Base-by-base conservation (phyloP, 2,113 vertebrate species). In the Rhinolophus sinicus region DNA sequence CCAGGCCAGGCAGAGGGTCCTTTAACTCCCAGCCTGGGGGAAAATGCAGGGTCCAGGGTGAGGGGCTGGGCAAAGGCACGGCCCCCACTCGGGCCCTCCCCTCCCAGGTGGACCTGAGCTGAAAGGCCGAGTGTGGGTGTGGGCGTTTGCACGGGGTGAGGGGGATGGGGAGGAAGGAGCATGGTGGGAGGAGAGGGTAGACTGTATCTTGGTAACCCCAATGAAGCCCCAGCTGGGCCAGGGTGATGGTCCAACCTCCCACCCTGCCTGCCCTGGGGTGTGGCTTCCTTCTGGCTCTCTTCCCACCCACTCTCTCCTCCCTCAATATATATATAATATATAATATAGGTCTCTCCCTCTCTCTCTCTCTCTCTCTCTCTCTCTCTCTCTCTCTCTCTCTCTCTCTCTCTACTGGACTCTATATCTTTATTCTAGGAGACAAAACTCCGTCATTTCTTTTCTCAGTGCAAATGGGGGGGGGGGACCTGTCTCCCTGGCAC, bases 381-480 rank as follows among this genome's bases (percentile, higher is more conserved):
- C 38, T 8, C 80, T 30, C 75, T 93, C 38, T 8, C 80, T 30
- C 22, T 12, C 44, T 58, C 44, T 16, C 83, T 54, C 65, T 78
- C 89, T 72, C 6, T 47, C 76, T 81, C 47, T 85, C 75, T 52
- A 56, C 14, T 26, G 8, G 4, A 95, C 81, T 91, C 47, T 80
- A 21, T 81, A 80, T 52, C 76, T 97, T 94, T 93, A 93, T 97
- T 95, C 90, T 52, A 56, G 90, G 96, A 92, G 88, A 58, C 56
- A 67, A 44, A 58, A 62, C 97, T 95, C 97, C 52, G 0, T 75
- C 87, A 50, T 72, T 58, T 72, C 62, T 95, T 89, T 95, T 88
- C 76, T 96, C 97, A 97, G 97, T 97, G 96, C 97, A 97, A 96
- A 93, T 69, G 50, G 96, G 95, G 94, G 58, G n/a, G 93, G 15